Evolutionary conservation across 1,140 invertebrate species (phyloP).

Genomic region (Drosophila tani): DNA sequence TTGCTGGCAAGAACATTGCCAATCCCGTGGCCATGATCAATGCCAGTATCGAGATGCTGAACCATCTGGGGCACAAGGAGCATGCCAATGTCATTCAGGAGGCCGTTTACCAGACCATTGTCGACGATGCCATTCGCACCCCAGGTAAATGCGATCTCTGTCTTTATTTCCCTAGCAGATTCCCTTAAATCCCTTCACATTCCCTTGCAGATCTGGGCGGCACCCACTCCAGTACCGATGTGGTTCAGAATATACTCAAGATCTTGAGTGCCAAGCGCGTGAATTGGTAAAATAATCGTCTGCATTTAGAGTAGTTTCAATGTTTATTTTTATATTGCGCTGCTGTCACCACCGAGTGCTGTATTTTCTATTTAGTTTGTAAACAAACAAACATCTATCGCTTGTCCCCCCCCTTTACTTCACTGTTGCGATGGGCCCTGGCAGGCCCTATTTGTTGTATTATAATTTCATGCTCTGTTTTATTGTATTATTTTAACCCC

Average conservation of each 20-base stretch:
- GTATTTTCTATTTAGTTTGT: slow-evolving; percentile 61
- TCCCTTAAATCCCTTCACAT: neutral
- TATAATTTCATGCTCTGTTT: slow-evolving; percentile 69
- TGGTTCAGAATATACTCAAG: slow-evolving; percentile 89
- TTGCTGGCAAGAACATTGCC: slow-evolving; percentile 98
- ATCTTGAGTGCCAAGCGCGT: slow-evolving; percentile 85
- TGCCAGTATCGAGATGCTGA: slow-evolving; percentile 95
- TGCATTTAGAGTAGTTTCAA: slow-evolving; percentile 34
- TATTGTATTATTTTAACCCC: slow-evolving; percentile 66
- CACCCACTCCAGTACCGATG: slow-evolving; percentile 88
- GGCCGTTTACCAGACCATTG: slow-evolving; percentile 93
- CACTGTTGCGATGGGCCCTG: slow-evolving; percentile 34
- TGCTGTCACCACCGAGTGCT: slow-evolving; percentile 42
- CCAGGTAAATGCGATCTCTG: slow-evolving; percentile 86
- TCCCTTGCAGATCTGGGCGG: slow-evolving; percentile 88
- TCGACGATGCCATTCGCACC: slow-evolving; percentile 92
- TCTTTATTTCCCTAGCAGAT: neutral
- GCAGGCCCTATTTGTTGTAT: slow-evolving; percentile 41
- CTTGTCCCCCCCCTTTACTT: slow-evolving; percentile 66
- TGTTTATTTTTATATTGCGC: slow-evolving; percentile 36
- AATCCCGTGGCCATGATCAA: slow-evolving; percentile 99
- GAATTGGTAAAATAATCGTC: slow-evolving; percentile 82
- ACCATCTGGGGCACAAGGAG: slow-evolving; percentile 93
- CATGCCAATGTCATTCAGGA: slow-evolving; percentile 92
- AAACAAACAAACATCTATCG: slow-evolving; percentile 46